These are phyloP conservation scores for Plutomurus gul DNA, from an alignment of 1,140 invertebrate genomes.

Conservation along the genomic window DNA sequence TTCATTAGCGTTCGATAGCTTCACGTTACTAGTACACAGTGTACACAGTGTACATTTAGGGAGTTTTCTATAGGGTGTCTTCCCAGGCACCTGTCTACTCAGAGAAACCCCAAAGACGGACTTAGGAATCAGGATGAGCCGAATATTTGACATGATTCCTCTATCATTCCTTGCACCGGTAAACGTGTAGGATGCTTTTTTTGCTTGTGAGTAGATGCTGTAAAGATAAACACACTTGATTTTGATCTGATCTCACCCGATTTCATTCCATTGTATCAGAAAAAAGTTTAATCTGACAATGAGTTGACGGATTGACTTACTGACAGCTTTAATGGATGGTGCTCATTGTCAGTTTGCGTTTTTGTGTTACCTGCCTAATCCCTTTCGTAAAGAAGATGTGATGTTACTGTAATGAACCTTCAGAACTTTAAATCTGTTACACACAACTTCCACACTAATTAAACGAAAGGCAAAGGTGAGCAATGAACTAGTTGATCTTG, in stretches of 20 bases:
- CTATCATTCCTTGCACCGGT: not conserved
- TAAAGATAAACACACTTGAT: conserved; percentile 4
- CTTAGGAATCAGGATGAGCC: too few relatives aligned
- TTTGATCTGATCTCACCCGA: conserved; percentile 15
- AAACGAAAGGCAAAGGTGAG: not conserved
- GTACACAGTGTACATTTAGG: too few relatives aligned
- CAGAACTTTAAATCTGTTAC: not conserved
- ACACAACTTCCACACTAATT: not conserved
- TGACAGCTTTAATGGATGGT: conserved; percentile 16
- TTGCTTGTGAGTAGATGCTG: too few relatives aligned
- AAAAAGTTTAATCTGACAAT: conserved; percentile 23
- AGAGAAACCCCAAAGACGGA: too few relatives aligned
- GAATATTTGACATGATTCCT: not conserved
- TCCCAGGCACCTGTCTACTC: too few relatives aligned
- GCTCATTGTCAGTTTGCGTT: not conserved
- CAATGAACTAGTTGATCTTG: too few relatives aligned
- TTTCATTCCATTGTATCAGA: conserved; percentile 1
- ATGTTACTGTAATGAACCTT: not conserved
- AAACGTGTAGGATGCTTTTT: too few relatives aligned
- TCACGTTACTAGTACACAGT: too few relatives aligned
- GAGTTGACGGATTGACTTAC: conserved; percentile 15
- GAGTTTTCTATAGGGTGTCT: too few relatives aligned
- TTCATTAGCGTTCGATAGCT: too few relatives aligned
- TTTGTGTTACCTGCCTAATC: not conserved
- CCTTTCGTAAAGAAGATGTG: not conserved